Conservation (phyloP, 1,140 invertebrate species). For the Drosophila aff. region DNA sequence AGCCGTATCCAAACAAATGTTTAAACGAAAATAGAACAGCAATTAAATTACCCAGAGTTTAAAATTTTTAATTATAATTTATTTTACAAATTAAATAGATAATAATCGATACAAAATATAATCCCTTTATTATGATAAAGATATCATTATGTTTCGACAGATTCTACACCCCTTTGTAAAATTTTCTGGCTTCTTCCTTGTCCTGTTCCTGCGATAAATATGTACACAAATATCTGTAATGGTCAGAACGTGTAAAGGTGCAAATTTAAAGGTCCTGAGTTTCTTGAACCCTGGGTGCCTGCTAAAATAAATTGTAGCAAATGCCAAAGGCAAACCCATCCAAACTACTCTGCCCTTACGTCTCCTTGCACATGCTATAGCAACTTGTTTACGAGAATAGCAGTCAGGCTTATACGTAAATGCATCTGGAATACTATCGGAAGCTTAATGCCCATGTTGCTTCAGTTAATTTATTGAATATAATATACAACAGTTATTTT, state of each 20-base stretch:
- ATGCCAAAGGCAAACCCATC: constrained; percentile 6
- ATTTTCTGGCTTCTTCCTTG: neutral
- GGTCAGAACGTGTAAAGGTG: constrained; percentile 29
- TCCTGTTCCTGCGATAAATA: constrained; percentile 29
- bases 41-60: no score
- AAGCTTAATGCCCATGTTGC: neutral
- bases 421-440: neutral
- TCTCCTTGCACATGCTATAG: neutral
- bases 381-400: constrained; percentile 21
- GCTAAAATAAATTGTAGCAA: constrained; percentile 34
- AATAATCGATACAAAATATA: neutral
- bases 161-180: neutral
- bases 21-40: neutral
- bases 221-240: constrained; percentile 58
- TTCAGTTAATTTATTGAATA: neutral
- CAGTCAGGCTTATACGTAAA: constrained; percentile 24
- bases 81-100: neutral
- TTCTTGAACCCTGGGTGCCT: constrained; percentile 32
- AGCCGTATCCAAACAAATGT: neutral
- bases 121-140: neutral
- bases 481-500: neutral
- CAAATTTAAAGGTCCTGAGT: constrained; percentile 30
- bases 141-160: neutral
- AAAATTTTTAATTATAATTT: no score
- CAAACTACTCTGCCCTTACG: constrained; percentile 1